Percentiles rank a stretch among this genome's conserved stretches.
Conservation (phyloP, 2,113 vertebrate genomes). For the Balaeniceps rex region DNA sequence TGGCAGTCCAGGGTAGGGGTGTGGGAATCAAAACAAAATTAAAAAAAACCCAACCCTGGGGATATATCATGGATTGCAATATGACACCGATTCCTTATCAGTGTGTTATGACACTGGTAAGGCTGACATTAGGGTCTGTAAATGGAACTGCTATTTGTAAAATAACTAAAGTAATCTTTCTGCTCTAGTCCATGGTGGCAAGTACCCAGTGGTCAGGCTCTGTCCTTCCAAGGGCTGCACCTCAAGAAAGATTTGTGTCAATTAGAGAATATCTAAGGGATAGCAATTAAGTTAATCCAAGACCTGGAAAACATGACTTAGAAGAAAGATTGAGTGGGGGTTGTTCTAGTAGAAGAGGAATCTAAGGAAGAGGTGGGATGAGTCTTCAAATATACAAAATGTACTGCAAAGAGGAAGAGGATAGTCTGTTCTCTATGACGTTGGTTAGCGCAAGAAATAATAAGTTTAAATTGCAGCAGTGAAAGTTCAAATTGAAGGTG, state of each 20-base stretch:
- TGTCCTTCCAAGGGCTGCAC: background rate
- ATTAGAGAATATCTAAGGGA: background rate
- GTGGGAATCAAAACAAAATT: background rate
- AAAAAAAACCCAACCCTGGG: accelerated
- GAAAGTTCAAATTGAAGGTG: background rate
- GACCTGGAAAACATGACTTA: background rate
- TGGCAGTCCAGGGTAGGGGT: background rate
- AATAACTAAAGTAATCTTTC: background rate
- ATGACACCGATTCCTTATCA: background rate
- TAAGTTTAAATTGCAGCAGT: background rate
- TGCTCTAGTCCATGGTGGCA: background rate
- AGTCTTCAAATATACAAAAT: background rate
- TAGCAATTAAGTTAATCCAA: background rate
- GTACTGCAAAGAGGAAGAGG: background rate
- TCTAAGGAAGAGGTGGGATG: background rate
- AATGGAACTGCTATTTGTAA: background rate
- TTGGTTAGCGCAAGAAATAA: background rate
- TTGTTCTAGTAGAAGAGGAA: background rate
- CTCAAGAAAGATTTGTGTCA: background rate
- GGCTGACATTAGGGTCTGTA: background rate
- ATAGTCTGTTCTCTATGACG: background rate
- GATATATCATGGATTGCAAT: background rate
- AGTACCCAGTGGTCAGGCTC: background rate
- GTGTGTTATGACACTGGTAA: background rate
- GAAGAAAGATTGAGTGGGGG: background rate